Conservation (phyloP, 2,113 vertebrate species). For the Sclerurus mexicanus region DNA sequence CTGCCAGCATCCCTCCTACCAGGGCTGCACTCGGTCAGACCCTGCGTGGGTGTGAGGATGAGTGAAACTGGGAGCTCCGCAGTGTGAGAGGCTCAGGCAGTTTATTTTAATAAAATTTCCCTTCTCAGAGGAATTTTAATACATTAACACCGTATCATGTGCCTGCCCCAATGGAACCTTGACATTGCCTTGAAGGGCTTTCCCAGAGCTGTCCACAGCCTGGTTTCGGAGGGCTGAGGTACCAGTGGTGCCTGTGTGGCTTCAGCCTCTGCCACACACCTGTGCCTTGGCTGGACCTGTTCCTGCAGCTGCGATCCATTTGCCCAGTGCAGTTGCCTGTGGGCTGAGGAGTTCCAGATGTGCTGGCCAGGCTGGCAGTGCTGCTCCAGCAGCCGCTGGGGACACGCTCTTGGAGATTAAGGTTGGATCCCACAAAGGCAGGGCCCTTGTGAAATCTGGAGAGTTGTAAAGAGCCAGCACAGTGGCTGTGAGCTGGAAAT, state of each 20-base stretch:
- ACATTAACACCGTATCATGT: rapidly evolving
- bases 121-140: neutral
- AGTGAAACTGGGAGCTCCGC: neutral
- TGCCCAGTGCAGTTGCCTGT: neutral
- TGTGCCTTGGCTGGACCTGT: neutral
- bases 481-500: neutral
- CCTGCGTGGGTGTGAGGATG: neutral
- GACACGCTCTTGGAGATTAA: neutral
- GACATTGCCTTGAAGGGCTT: neutral
- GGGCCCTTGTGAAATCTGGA: neutral
- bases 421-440: neutral
- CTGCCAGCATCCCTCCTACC: neutral
- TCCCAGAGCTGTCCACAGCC: neutral
- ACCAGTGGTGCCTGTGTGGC: neutral
- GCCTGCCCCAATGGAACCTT: neutral
- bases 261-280: neutral
- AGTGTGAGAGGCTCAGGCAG: neutral
- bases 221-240: neutral
- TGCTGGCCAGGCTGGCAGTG: rapidly evolving
- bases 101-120: neutral
- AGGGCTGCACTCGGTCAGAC: neutral
- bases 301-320: neutral
- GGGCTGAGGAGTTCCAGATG: neutral
- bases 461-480: neutral
- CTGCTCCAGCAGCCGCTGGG: neutral